phyloP scores from a whole-genome alignment of 2,888 invertebrate genomes.

The Resseliella maxima region DNA sequence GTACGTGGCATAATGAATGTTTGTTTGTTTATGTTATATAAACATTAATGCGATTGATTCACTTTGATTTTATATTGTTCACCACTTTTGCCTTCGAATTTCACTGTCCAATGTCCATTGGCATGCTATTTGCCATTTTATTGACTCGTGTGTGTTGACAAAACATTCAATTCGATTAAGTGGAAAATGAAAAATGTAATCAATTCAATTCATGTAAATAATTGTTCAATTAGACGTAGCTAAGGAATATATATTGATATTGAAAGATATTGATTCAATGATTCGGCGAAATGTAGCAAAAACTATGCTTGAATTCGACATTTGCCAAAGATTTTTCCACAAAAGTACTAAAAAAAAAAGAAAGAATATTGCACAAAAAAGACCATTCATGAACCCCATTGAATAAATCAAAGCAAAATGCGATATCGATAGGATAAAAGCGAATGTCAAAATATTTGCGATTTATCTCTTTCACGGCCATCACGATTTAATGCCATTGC shows the following conservation, averaged over 20 bases:
- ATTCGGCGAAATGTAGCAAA: neutral
- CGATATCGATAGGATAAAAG: conserved; percentile 41
- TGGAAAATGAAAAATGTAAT: neutral
- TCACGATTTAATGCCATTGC: neutral
- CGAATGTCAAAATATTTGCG: conserved; percentile 44
- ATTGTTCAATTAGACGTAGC: conserved; percentile 7
- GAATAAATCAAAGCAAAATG: neutral
- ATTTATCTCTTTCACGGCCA: conserved; percentile 34
- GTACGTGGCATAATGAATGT: conserved; percentile 27
- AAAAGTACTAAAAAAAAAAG: too few relatives aligned
- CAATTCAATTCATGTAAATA: neutral
- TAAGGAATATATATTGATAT: neutral
- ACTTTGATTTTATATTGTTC: neutral
- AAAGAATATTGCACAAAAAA: neutral
- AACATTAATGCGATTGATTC: neutral
- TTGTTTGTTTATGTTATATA: conserved; percentile 16
- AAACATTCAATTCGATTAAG: conserved; percentile 24
- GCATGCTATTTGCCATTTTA: too few relatives aligned
- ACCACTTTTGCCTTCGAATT: conserved; percentile 7
- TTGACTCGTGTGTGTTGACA: neutral
- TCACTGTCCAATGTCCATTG: neutral
- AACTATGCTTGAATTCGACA: neutral
- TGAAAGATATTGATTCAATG: neutral
- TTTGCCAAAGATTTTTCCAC: neutral
- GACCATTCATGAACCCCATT: neutral